These are phyloP conservation scores for Papilio gigon DNA, from an alignment of 2,888 invertebrate genomes.

Conservation along the genomic window DNA sequence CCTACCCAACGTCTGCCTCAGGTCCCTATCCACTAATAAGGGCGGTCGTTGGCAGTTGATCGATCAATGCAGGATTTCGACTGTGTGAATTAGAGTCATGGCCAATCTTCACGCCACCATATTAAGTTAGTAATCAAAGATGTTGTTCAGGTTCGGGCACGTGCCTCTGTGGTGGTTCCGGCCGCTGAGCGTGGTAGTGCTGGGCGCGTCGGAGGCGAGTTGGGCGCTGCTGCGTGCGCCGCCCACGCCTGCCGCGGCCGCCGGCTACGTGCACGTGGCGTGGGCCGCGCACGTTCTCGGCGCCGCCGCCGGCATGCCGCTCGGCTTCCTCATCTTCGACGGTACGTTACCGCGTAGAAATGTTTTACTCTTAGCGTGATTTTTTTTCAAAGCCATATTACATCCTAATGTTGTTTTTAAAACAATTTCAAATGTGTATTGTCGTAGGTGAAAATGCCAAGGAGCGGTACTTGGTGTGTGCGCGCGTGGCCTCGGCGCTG, in stretches of 20 bases:
- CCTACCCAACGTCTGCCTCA: constrained; percentile 89
- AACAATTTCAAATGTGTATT: constrained; percentile 19
- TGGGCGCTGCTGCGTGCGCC: constrained; percentile 65
- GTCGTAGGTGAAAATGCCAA: constrained; percentile 67
- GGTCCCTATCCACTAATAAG: constrained; percentile 51
- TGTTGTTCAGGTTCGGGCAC: constrained; percentile 63
- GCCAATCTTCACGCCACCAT: too few relatives aligned
- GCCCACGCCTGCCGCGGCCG: constrained; percentile 44
- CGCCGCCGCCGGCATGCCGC: constrained; percentile 84
- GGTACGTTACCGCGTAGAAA: constrained; percentile 52
- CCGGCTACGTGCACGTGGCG: constrained; percentile 74
- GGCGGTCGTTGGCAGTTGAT: too few relatives aligned
- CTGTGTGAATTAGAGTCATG: too few relatives aligned
- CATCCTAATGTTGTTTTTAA: neutral
- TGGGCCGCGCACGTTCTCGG: constrained; percentile 88
- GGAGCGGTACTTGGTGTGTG: constrained; percentile 52
- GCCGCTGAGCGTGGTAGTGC: constrained; percentile 83
- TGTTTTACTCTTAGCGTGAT: too few relatives aligned
- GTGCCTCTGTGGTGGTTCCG: constrained; percentile 81
- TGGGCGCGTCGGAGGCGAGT: constrained; percentile 84
- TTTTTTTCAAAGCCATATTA: too few relatives aligned
- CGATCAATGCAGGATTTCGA: too few relatives aligned
- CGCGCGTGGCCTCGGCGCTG: constrained; percentile 57
- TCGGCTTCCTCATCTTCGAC: constrained; percentile 83
- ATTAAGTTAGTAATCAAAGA: neutral